Base-by-base conservation (phyloP, 2,797 vertebrate genomes). In the Bovichtus variegatus region DNA sequence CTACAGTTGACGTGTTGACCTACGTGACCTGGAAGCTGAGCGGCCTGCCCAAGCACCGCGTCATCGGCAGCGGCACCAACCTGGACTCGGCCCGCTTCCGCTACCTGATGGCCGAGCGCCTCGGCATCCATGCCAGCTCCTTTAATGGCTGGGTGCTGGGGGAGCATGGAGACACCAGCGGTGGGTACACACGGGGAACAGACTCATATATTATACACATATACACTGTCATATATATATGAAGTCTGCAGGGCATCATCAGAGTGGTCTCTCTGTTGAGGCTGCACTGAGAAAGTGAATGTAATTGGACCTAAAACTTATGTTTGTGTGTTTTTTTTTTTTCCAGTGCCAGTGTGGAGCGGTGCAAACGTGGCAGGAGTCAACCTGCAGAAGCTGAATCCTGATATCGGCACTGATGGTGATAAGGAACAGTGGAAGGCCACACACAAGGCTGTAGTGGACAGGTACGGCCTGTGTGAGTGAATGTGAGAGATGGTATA, bases 11-110 rank as follows among this genome's bases (percentile, higher is more conserved):
- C 49, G 96, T 99, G 86, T 87, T 99, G 84, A 99, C 97, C 11
- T 99, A 99, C 0, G 96, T 99, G 46, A 98, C 98, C 51, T 99
- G 98, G 98, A 99, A 99, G 82, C 94, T 99, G 71, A 99, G 98
- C 13, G 97, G 98, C 6, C 91, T 99, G 73, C 98, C 98, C 49
- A 97, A 98, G 76, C 94, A 98, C 91, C 97, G 97, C 0, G 96
- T 99, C 82, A 97, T 99, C 8, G 98, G 98, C 85, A 99, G 98
- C 1, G 98, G 98, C 15, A 98, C 97, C 91, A 99, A 99, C 91
- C 95, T 99, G 81, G 98, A 99, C 86, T 97, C 98, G 0, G 98
- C 98, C 51, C 96, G 98, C 34, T 99, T 99, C 81, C 98, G 98
- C 49, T 97, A 95, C 62, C 82, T 99, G 83, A 98, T 99, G 95